Evolutionary conservation across 2,113 vertebrate species (phyloP).

Genomic region (human (Homo sapiens)): DNA sequence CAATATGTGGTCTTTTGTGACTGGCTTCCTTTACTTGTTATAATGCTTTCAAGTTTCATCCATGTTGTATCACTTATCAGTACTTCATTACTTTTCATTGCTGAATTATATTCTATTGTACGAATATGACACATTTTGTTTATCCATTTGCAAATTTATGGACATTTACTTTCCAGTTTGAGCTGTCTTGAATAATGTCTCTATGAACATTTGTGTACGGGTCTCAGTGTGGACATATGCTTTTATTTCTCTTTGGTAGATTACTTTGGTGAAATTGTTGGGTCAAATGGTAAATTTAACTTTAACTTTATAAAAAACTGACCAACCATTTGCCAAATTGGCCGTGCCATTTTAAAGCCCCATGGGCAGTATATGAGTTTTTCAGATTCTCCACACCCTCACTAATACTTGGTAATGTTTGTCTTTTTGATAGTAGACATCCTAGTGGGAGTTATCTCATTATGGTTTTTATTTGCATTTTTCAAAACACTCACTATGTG

Average conservation of each 20-base stretch:
- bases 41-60: background rate
- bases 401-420: background rate
- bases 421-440: background rate
- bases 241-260: background rate
- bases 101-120: background rate
- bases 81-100: background rate
- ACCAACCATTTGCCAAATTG: background rate
- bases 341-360: background rate
- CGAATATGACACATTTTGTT: background rate
- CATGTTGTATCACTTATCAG: background rate
- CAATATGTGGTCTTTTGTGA: background rate
- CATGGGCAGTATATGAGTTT: background rate
- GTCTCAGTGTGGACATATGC: background rate
- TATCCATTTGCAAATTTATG: background rate
- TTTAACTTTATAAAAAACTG: background rate
- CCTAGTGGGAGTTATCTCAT: background rate
- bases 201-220: background rate
- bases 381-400: background rate
- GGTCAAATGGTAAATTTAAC: background rate
- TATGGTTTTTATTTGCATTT: background rate
- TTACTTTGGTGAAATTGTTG: background rate
- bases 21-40: background rate
- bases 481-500: background rate
- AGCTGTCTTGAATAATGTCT: conserved; percentile 5
- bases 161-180: background rate